Base-by-base conservation (phyloP, 1,140 invertebrate species). In the Meteorus sp. region DNA sequence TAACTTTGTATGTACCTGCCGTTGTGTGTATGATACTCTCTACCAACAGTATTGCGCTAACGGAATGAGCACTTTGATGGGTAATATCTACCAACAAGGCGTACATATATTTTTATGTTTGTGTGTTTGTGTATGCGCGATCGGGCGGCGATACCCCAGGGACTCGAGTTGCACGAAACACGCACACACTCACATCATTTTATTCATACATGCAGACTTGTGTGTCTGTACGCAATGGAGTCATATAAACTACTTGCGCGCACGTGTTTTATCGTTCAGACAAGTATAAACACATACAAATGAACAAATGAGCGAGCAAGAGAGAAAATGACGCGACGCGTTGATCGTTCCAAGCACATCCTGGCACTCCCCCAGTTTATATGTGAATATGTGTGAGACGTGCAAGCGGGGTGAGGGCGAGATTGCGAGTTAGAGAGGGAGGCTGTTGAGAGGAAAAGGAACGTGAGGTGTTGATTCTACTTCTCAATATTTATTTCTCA, bases 341-440 rank as follows among this genome's bases (percentile, higher is more conserved):
- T 71, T 71, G 67, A 70, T 74, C 76, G 76, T 79, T 78, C 74
- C 77, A 73, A 79, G 75, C 77, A 76, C 76, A 77, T 78, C 77
- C 77, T 77, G 77, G 76, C 76, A 79, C 76, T 78, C 76, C 76
- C 76, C 76, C 71, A 70, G 71, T 69, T 68, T 61, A 60, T 66
- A 68, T 13, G 67, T 65, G 63, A n/a, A n/a, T n/a, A n/a, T n/a
- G n/a, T n/a, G n/a, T n/a, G n/a, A n/a, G n/a, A n/a, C n/a, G n/a
- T n/a, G n/a, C n/a, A n/a, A n/a, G n/a, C n/a, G 64, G 61, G 61
- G 68, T 56, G 64, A 67, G 55, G 65, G 67, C 69, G 67, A 50
- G 52, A 71, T 73, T 68, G 73, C 11, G 29, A 7, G 29, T 33
- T 11, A 11, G 11, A 6, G 29, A n/a, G n/a, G n/a, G n/a, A n/a